Evolutionary conservation across 2,888 invertebrate genomes (phyloP).

Genomic region (Tachina grossa): DNA sequence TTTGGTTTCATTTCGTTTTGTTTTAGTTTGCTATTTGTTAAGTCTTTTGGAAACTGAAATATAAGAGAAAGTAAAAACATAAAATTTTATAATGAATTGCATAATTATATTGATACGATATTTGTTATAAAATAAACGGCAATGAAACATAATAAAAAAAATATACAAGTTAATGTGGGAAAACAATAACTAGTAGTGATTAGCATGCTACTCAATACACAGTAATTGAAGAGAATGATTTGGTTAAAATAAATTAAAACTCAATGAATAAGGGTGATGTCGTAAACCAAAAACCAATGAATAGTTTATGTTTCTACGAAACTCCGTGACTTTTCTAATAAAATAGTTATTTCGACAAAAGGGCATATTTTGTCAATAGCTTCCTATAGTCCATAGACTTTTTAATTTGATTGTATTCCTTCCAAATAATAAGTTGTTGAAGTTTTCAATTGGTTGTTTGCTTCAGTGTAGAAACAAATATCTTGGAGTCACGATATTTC

Average conservation of each 20-base stretch:
- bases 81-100: slow-evolving; percentile 56
- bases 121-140: slow-evolving; percentile 38
- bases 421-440: too few species aligned
- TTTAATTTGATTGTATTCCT: too few species aligned
- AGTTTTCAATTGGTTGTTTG: too few species aligned
- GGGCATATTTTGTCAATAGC: too few species aligned
- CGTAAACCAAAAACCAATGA: background rate
- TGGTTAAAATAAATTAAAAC: background rate
- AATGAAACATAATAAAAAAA: slow-evolving; percentile 15
- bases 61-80: slow-evolving; percentile 66
- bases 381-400: too few species aligned
- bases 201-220: slow-evolving; percentile 55
- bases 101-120: slow-evolving; percentile 10
- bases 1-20: slow-evolving; percentile 38
- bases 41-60: slow-evolving; percentile 71
- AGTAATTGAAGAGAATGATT: slow-evolving; percentile 16
- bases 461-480: too few species aligned
- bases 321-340: too few species aligned
- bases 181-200: slow-evolving; percentile 2
- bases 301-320: too few species aligned
- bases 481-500: too few species aligned
- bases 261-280: background rate
- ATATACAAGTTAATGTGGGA: slow-evolving; percentile 10
- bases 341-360: too few species aligned
- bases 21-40: slow-evolving; percentile 48